A percentile compares a stretch with the other conserved stretches of the same genome.
Conservation (phyloP, 2,113 vertebrate species). For the Anguilla japonica region DNA sequence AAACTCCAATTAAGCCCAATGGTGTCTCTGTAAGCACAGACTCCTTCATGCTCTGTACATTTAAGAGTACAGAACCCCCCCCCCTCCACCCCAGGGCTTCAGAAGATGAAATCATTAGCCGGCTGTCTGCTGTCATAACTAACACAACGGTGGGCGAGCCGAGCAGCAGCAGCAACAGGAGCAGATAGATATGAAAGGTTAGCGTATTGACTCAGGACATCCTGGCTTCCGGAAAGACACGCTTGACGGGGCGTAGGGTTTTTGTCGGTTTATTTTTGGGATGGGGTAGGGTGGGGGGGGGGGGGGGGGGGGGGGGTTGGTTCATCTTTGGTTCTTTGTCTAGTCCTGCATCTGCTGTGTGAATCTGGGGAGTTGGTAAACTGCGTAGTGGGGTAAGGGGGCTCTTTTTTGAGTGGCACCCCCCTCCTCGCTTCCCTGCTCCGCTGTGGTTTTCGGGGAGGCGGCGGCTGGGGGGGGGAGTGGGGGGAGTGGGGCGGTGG, state of each 20-base stretch:
- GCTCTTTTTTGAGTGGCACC: not conserved
- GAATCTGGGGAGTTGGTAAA: slow-evolving; percentile 2
- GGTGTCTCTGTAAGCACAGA: not conserved
- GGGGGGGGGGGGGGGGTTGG: not conserved
- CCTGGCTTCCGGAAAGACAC: slow-evolving; percentile 21
- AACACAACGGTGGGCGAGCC: slow-evolving; percentile 39
- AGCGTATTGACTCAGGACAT: slow-evolving; percentile 47
- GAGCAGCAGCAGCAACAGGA: slow-evolving; percentile 21
- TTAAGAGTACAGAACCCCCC: not conserved
- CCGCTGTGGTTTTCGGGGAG: not conserved
- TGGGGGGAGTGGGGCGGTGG: no score
- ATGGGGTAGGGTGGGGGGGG: no score
- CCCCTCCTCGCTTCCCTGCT: slow-evolving; percentile 5
- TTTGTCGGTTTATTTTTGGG: not conserved
- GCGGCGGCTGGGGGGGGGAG: no score
- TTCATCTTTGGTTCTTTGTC: not conserved
- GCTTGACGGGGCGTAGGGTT: not conserved
- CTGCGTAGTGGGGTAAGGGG: not conserved
- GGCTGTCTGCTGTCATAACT: slow-evolving; percentile 51
- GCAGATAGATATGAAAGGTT: slow-evolving; percentile 52
- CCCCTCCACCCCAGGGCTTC: not conserved
- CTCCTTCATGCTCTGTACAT: not conserved
- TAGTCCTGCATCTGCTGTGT: not conserved
- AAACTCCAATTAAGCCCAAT: not conserved
- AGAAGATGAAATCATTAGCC: slow-evolving; percentile 22